Evolutionary conservation across 2,888 invertebrate species (phyloP).

Genomic region (Eudasyphora cyanicolor): DNA sequence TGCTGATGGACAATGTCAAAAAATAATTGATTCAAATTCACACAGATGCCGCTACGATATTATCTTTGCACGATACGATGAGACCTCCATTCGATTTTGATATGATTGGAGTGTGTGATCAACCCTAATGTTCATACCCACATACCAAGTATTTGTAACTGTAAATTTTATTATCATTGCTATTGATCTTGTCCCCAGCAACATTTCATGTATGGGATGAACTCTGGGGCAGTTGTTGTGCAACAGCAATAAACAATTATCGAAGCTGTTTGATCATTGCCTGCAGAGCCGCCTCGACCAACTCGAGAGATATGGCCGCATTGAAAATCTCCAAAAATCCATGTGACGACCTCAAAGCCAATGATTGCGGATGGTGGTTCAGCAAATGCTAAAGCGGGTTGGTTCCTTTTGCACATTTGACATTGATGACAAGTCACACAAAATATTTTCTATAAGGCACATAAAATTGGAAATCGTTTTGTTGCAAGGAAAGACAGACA

Average conservation of each 20-base stretch:
- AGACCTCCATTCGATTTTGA: no score
- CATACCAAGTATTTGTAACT: conserved; percentile 43
- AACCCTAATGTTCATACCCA: background rate
- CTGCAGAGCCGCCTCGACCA: background rate
- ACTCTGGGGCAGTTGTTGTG: conserved; percentile 8
- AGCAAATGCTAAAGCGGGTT: no score
- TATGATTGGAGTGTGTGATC: background rate
- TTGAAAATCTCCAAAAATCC: background rate
- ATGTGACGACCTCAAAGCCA: conserved; percentile 32
- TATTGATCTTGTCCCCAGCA: conserved; percentile 55
- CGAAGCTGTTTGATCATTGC: conserved; percentile 54
- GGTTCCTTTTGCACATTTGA: background rate
- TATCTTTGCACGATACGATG: no score
- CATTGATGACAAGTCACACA: conserved; percentile 35
- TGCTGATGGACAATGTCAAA: no score
- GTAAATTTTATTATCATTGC: conserved; percentile 60
- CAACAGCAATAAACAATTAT: conserved; percentile 58
- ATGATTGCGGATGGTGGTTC: conserved; percentile 40
- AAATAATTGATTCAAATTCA: no score
- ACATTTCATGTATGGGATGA: conserved; percentile 42
- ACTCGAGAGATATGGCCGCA: background rate
- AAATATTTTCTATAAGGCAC: conserved; percentile 34
- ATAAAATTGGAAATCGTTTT: conserved; percentile 16
- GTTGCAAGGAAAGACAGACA: no score
- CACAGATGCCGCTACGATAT: no score